Evolutionary conservation across 2,113 vertebrate genomes (phyloP).

Genomic region (Hippocampus abdominalis): DNA sequence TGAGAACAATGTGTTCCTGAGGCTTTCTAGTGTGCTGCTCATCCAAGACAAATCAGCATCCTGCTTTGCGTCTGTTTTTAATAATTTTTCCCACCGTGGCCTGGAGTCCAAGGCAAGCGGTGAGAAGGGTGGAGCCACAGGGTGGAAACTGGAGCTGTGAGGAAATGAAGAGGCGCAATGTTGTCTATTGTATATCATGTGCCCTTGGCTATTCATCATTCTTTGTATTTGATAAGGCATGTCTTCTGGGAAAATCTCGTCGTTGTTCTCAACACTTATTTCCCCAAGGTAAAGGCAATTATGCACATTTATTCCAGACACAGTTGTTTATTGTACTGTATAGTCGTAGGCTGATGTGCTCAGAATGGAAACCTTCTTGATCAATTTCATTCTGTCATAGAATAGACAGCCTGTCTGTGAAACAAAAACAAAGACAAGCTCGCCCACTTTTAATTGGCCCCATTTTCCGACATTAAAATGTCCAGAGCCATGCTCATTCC

Average conservation of each 20-base stretch:
- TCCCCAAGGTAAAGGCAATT: background rate
- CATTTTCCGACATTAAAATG: no score
- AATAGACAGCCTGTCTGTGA: background rate
- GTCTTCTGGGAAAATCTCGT: background rate
- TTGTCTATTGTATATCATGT: slow-evolving; percentile 10
- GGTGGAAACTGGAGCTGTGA: slow-evolving; percentile 36
- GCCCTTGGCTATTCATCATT: slow-evolving; percentile 7
- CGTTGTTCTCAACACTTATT: background rate
- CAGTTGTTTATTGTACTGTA: no score
- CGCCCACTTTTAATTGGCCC: background rate
- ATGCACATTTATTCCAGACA: background rate
- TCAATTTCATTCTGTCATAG: background rate
- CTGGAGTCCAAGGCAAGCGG: background rate
- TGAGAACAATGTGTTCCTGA: background rate
- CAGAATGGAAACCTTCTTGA: background rate
- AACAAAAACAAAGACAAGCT: background rate
- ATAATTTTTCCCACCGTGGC: background rate
- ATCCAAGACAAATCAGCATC: background rate
- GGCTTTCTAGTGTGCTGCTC: background rate
- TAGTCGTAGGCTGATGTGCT: background rate
- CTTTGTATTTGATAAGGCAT: background rate
- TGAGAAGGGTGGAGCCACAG: slow-evolving; percentile 46
- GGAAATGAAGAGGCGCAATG: slow-evolving; percentile 5
- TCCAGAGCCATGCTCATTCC: background rate
- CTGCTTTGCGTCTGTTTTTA: slow-evolving; percentile 27